phyloP scores from a whole-genome alignment of 1,140 invertebrate genomes.

The Zeugodacus cucurbitae region DNA sequence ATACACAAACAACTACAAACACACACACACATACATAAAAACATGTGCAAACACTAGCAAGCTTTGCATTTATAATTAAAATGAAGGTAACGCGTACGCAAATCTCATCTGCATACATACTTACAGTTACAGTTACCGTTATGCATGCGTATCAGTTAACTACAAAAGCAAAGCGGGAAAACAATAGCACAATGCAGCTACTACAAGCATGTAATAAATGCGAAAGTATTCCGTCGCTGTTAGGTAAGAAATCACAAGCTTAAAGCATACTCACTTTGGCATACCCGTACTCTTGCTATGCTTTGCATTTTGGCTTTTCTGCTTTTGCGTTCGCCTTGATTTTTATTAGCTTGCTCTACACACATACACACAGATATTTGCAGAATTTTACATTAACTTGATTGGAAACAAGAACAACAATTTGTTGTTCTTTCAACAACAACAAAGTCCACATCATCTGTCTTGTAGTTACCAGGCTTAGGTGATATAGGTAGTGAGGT shows the following conservation, averaged over 20 bases:
- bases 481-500: no score
- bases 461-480: not conserved
- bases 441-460: not conserved
- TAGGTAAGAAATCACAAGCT: not conserved
- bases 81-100: not conserved
- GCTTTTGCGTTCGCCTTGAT: not conserved
- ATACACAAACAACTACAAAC: not conserved
- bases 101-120: not conserved
- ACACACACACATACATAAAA: not conserved
- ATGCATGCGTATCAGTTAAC: not conserved
- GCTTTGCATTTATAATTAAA: slow-evolving; percentile 7
- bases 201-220: not conserved
- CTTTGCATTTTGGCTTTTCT: not conserved
- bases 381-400: not conserved
- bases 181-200: not conserved
- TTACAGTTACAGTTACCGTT: not conserved
- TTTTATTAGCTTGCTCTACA: not conserved
- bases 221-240: not conserved
- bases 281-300: not conserved
- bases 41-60: not conserved
- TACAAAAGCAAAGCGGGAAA: not conserved
- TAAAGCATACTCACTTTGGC: not conserved
- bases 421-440: not conserved
- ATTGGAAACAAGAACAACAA: not conserved
- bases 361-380: not conserved